Base-by-base conservation (phyloP, 1,140 invertebrate genomes). In the Agraylea sexmaculata region DNA sequence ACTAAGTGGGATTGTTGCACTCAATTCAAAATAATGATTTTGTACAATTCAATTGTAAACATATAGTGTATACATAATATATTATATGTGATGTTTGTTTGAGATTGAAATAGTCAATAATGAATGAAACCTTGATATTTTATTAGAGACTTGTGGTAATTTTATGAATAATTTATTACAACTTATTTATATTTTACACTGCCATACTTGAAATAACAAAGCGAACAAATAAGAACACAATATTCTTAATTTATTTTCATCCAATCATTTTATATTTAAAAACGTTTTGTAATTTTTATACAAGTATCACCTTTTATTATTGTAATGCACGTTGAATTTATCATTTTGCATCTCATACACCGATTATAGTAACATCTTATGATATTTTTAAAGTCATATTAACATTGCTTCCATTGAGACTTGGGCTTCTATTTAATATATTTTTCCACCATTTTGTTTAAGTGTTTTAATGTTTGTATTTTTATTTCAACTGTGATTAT, bases 401-500 rank as follows among this genome's bases (percentile, higher is more conserved):
- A n/a, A n/a, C n/a, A n/a, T n/a, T 40, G 42, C 42, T 48, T 45
- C 38, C 43, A 19, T 27, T 23, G 36, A 22, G 45, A 49, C 36
- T 43, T 41, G 43, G 45, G 43, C 43, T 49, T 49, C 47, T 49
- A 45, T 37, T 43, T 25, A 36, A 36, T n/a, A n/a, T n/a, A 45
- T 39, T 37, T 46, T 42, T 46, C 41, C 37, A 49, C 47, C 43
- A 44, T 45, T 22, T 36, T 46, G 54, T 55, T 57, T 48, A 52
- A 58, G 53, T 56, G 55, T 56, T 51, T 58, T 53, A 58, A 54
- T 58, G 59, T 60, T 51, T 48, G 54, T 62, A 64, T 60, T 60
- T 66, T 64, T 60, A 60, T 63, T 68, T 66, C 55, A 64, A 68
- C 65, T 68, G 65, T 68, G 65, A 66, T 68, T 68, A 65, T 64